Base-by-base conservation (phyloP, 2,888 invertebrate species). In the Pteria penguin region DNA sequence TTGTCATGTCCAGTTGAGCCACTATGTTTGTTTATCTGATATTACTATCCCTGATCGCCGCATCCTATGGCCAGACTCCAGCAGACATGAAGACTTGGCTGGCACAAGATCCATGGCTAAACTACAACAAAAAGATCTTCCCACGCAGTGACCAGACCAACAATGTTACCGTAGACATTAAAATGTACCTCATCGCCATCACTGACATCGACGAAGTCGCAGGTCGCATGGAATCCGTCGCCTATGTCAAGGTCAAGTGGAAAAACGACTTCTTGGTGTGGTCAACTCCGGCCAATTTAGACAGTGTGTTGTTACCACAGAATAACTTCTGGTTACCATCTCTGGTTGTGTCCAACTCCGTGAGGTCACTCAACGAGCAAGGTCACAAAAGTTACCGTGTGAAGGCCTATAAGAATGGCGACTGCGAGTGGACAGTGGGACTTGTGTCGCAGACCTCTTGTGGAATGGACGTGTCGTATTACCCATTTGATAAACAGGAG, bases 401-500 rank as follows among this genome's bases (percentile, higher is more conserved):
- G 8, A 31, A 63, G 32, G 72, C 68, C 18, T 55, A 33, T 5
- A 63, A 57, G n/a, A 52, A 71, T 69, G 81, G 82, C 4, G 36
- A 57, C 4, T 79, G 79, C n/a, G n/a, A 55, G 11, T 82, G 80
- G 80, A 14, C 63, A 1, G 70, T 78, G 2, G 68, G 71, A 8
- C 75, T 75, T 14, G 36, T 79, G 2, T 66, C 80, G 2, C 72
- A 79, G 66, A 71, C 78, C 8, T 71, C 80, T 0, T 82, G 82
- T 58, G 27, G 74, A 1, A 72, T 82, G 2, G 77, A 81, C 32
- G 75, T 78, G 11, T 57, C 72, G 0, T 78, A 76, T 32, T 82
- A 76, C 36, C 82, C 82, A 2, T 82, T 81, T 65, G 81, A 82
- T 32, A 66, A 54, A 29, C 82, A 82, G 24, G 36, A 31, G 11